Evolutionary conservation across 2,888 invertebrate species (phyloP), one percentile per base, ranked within the genome.

Genomic region (Tuta absoluta): DNA sequence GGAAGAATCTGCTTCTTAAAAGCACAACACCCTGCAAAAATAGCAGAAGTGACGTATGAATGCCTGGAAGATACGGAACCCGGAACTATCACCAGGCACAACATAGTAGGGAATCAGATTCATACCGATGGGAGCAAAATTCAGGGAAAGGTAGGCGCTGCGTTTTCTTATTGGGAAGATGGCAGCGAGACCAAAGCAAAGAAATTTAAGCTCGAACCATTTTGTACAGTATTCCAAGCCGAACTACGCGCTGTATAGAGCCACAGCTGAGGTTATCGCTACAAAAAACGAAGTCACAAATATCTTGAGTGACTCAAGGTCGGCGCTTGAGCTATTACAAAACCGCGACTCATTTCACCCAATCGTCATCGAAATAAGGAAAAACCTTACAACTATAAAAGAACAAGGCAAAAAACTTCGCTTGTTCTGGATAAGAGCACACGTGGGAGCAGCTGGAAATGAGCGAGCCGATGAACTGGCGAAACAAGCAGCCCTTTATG

Each of bases 111-210:
- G 41, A 14, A 0, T 0, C 12, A n/a, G n/a, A 66, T 69, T 3
- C 68, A 41, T 57, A 69, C 68, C 0, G 71, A 69, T n/a, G 71
- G 69, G 21, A 68, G 69, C 59, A 69, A 65, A 28, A 64, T 65
- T 33, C 65, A 33, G 33, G 65, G 67, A 14, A 63, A 58, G 11
- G 65, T 65, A 5, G 67, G 67, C 8, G 64, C 64, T 2, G 58
- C 63, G 3, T 11, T 63, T 33, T 24, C 49, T 2, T 12, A 45
- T 11, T 48, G 63, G 37, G n/a, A n/a, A 5, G 57, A 17, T 10
- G 57, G n/a, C 17, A 33, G 7, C n/a, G 57, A 57, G 10, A 37
- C 37, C 33, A 33, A 19, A 58, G 58, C 65, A 37, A 21, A 17
- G 12, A 65, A 60, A 61, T 37, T 62, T 45, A 33, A 19, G 4